These are phyloP conservation scores for Callyntrura sp. DNA, from an alignment of 2,888 invertebrate species.

Conservation along the genomic window DNA sequence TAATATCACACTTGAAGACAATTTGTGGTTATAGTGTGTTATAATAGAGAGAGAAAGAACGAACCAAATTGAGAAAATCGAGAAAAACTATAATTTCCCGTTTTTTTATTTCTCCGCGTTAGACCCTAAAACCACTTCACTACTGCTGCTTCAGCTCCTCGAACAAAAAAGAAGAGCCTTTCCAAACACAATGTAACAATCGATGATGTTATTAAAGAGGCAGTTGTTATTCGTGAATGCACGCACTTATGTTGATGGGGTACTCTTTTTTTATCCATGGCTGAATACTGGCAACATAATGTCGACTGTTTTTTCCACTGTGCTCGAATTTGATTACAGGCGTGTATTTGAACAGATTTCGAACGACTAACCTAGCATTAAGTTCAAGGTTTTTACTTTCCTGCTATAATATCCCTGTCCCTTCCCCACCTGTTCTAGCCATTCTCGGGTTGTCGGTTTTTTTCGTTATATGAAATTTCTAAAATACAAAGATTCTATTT, in stretches of 20 bases:
- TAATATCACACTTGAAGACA: not conserved
- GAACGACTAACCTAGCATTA: constrained; percentile 44
- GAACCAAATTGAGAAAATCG: not conserved
- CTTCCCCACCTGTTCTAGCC: not conserved
- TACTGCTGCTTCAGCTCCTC: not conserved
- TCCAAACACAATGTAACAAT: not conserved
- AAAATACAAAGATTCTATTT: too few species aligned
- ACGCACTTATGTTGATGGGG: not conserved
- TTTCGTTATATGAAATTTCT: too few species aligned
- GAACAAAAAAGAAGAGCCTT: not conserved
- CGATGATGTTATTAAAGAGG: constrained; percentile 25
- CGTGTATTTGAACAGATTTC: constrained; percentile 31
- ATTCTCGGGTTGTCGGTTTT: too few species aligned
- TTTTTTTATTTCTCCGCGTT: not conserved
- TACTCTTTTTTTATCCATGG: constrained; percentile 4
- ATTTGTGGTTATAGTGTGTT: not conserved
- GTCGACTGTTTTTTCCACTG: not conserved
- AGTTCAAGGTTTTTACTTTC: constrained; percentile 41
- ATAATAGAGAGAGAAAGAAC: not conserved
- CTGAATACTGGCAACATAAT: not conserved
- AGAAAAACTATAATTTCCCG: constrained; percentile 45
- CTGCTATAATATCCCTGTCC: not conserved
- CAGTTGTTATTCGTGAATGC: constrained; percentile 37
- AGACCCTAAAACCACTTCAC: not conserved
- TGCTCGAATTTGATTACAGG: constrained; percentile 24